Evolutionary conservation across 1,140 invertebrate genomes (phyloP), one percentile per base, ranked within the genome.

Genomic region (Drosophila gunungcola): DNA sequence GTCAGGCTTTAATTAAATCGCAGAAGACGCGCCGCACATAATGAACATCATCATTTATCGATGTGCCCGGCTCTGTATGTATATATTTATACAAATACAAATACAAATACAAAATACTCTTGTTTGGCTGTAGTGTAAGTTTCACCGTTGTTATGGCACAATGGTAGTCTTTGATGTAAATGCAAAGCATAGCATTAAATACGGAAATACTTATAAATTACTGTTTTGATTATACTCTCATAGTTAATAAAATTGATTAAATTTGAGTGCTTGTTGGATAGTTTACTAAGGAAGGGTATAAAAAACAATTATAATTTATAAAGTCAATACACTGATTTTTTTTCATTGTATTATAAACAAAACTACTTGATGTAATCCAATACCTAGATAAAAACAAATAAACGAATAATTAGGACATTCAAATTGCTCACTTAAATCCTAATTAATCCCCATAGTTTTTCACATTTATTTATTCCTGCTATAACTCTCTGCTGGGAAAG

Each of bases 21-120:
- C 84, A 83, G 88, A 81, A 89, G 72, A 81, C 82, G 70, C 79
- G 65, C 60, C 78, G 54, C 57, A 60, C 83, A 88, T 83, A 86
- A 86, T 80, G 83, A 83, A 83, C 74, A 81, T 76, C 83, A 89
- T 89, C 70, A 88, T 76, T 79, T 79, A 88, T 76, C 62, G 43
- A 41, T 38, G 29, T 29, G 21, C 36, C 7, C 21, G 49, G 34
- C 36, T 61, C 49, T 55, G 56, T 52, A 25, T 38, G 39, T 48
- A 41, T 12, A 49, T 27, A 54, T 39, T 32, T 54, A 38, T 34
- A 25, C 38, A 42, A 54, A 13, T 64, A 36, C 12, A 39, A 57
- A n/a, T 16, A 39, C 36, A 12, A 29, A 39, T 52, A 45, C 21
- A 45, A 12, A 13, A 25, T n/a, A n/a, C 11, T 12, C 25, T n/a